Evolutionary conservation across 2,113 vertebrate genomes (phyloP).

Genomic region (Sturnira hondurensis): DNA sequence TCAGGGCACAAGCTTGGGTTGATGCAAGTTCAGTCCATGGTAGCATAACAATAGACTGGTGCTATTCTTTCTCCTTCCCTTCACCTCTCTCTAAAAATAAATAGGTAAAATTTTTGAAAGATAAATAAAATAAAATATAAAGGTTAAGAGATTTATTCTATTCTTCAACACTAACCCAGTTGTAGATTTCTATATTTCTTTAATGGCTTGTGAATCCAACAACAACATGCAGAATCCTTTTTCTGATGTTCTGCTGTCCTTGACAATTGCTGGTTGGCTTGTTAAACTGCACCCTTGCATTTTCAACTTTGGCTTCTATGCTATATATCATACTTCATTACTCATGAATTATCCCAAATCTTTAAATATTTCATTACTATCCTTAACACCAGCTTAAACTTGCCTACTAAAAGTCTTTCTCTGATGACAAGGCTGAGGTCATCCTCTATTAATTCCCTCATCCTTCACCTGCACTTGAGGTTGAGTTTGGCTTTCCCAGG

Average conservation of each 20-base stretch:
- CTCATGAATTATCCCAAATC: slow-evolving; percentile 98
- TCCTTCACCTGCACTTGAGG: slow-evolving; percentile 86
- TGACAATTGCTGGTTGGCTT: neutral
- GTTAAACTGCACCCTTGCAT: too few species aligned
- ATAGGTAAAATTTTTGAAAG: too few species aligned
- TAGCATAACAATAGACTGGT: too few species aligned
- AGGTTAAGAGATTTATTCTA: neutral
- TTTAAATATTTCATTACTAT: slow-evolving; percentile 98
- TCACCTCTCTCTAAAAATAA: too few species aligned
- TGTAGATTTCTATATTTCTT: neutral
- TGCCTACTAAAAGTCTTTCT: slow-evolving; percentile 90
- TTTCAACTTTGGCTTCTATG: neutral
- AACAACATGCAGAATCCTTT: slow-evolving; percentile 27
- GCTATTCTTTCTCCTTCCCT: too few species aligned
- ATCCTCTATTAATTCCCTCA: slow-evolving; percentile 92
- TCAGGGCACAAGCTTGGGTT: too few species aligned
- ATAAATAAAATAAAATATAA: too few species aligned
- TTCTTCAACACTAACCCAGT: slow-evolving; percentile 3
- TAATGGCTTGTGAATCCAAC: neutral
- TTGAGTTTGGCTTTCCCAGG: slow-evolving; percentile 83
- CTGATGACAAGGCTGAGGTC: slow-evolving; percentile 92
- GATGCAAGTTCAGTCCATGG: too few species aligned
- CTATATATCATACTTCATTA: slow-evolving; percentile 82
- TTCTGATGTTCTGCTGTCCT: neutral
- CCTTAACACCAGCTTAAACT: slow-evolving; percentile 94